A percentile compares a stretch with the other conserved stretches of the same genome.
These are phyloP conservation scores for Heliconius hewitsoni DNA, from an alignment of 1,140 invertebrate genomes.

Conservation along the genomic window DNA sequence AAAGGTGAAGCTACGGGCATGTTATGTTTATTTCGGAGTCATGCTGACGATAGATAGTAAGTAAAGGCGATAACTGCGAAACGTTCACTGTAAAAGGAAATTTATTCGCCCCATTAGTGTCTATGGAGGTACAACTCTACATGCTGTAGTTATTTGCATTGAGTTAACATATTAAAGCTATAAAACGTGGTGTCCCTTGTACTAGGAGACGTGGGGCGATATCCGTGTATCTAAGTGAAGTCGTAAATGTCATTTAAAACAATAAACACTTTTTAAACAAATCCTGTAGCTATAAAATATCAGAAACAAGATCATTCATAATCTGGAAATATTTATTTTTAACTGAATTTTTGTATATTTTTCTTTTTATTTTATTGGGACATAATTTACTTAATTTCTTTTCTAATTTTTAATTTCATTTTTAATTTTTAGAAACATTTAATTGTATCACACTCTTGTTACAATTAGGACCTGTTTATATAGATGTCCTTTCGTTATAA, in stretches of 20 bases:
- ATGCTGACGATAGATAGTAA: slow-evolving; percentile 35
- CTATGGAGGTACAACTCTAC: slow-evolving; percentile 45
- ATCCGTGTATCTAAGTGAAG: slow-evolving; percentile 40
- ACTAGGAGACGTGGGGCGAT: slow-evolving; percentile 45
- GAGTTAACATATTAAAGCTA: slow-evolving; percentile 70
- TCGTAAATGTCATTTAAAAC: slow-evolving; percentile 25
- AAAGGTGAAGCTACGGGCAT: not conserved
- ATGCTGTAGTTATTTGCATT: slow-evolving; percentile 62
- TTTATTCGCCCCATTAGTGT: slow-evolving; percentile 51
- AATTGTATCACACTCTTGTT: too few relatives aligned
- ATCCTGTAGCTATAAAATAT: not conserved
- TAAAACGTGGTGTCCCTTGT: slow-evolving; percentile 62
- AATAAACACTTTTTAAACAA: not conserved
- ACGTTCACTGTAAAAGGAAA: slow-evolving; percentile 43
- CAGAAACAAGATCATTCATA: too few relatives aligned
- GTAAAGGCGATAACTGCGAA: slow-evolving; percentile 39
- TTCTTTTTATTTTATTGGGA: too few relatives aligned
- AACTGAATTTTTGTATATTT: too few relatives aligned
- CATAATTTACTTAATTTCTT: too few relatives aligned
- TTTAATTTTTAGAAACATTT: too few relatives aligned
- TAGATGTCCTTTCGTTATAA: too few relatives aligned
- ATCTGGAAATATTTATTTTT: too few relatives aligned
- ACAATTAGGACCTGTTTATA: too few relatives aligned
- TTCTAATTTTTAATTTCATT: too few relatives aligned
- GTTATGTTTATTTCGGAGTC: slow-evolving; percentile 22